Conservation (phyloP, 2,888 invertebrate genomes). For the Clepsis dumicolana region DNA sequence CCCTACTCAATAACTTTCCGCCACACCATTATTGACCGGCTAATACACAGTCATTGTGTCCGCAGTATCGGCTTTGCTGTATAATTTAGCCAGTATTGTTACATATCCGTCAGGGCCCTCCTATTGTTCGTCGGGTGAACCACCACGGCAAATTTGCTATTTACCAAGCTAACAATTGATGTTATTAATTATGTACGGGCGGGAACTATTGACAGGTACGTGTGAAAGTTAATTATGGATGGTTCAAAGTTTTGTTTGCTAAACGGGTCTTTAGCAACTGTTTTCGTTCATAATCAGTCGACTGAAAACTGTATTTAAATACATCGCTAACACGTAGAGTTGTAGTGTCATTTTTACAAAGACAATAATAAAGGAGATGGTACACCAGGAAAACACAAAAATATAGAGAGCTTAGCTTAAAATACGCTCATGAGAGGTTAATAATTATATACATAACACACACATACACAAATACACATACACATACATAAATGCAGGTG, state of each 20-base stretch:
- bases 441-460: not conserved
- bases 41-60: constrained; percentile 9
- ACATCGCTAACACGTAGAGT: no score
- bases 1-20: not conserved
- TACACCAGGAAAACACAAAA: no score
- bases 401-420: no score
- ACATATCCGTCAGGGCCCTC: constrained; percentile 11
- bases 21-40: not conserved
- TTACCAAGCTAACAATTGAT: constrained; percentile 14
- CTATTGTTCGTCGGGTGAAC: constrained; percentile 9
- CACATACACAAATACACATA: no score
- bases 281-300: no score
- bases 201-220: constrained; percentile 18
- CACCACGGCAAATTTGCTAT: constrained; percentile 14
- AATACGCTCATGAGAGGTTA: no score
- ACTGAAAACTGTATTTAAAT: no score
- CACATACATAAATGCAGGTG: no score
- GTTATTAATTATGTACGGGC: constrained; percentile 16
- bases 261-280: not conserved
- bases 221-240: constrained; percentile 10
- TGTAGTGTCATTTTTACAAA: not conserved
- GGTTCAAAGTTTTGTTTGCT: not conserved
- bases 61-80: not conserved
- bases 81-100: constrained; percentile 17
- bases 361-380: no score